These are phyloP conservation scores for Lasioglossum albipes DNA, from an alignment of 1,140 invertebrate genomes.

Conservation along the genomic window DNA sequence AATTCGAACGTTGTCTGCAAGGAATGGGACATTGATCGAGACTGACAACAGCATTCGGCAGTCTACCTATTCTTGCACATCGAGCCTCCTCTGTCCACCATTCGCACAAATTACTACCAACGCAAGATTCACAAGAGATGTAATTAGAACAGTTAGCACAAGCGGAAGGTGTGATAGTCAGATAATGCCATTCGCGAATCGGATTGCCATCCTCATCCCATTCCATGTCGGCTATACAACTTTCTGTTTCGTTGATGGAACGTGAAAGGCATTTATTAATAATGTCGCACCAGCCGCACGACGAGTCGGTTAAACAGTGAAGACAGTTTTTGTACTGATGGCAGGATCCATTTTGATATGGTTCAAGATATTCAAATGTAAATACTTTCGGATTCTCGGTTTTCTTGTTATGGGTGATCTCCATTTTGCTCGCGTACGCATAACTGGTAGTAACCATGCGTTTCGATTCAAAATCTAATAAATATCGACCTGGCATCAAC, in stretches of 20 bases:
- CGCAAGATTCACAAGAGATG: slow-evolving; percentile 91
- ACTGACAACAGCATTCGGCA: slow-evolving; percentile 84
- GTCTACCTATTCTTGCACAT: slow-evolving; percentile 89
- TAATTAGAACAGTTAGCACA: slow-evolving; percentile 94
- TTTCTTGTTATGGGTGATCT: slow-evolving; percentile 86
- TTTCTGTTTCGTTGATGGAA: slow-evolving; percentile 83
- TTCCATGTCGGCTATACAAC: slow-evolving; percentile 79
- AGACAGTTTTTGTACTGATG: slow-evolving; percentile 90
- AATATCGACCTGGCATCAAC: slow-evolving; percentile 81
- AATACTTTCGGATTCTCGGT: slow-evolving; percentile 89
- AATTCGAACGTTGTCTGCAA: slow-evolving; percentile 87
- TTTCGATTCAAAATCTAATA: slow-evolving; percentile 87
- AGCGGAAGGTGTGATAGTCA: slow-evolving; percentile 88
- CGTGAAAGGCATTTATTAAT: slow-evolving; percentile 84
- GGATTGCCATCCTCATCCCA: slow-evolving; percentile 66
- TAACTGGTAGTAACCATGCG: slow-evolving; percentile 77
- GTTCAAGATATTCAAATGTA: slow-evolving; percentile 94
- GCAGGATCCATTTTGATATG: slow-evolving; percentile 90
- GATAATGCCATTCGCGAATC: slow-evolving; percentile 86
- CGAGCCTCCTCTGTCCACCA: slow-evolving; percentile 91
- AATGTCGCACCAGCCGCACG: slow-evolving; percentile 94
- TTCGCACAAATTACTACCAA: slow-evolving; percentile 88
- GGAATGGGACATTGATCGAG: slow-evolving; percentile 86
- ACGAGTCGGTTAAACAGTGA: slow-evolving; percentile 91
- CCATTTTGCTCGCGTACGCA: slow-evolving; percentile 88